A percentile compares a stretch with the other conserved stretches of the same genome.
Evolutionary conservation across 1,140 invertebrate species (phyloP).

Genomic region (Tetramorium parvispinum): DNA sequence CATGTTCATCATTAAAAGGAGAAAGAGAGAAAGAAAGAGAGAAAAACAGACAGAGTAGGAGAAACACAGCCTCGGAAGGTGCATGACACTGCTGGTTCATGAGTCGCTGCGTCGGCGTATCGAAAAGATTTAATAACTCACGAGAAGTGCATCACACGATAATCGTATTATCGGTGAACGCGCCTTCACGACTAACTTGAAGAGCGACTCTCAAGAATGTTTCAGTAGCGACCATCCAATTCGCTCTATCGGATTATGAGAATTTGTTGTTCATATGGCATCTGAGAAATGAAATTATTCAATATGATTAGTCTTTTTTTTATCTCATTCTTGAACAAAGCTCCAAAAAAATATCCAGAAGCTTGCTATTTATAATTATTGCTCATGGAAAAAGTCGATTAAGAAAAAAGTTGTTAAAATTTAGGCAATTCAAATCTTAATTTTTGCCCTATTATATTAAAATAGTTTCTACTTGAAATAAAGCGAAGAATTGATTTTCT

Average conservation of each 20-base stretch:
- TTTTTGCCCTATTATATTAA: neutral
- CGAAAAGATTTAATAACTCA: constrained; percentile 42
- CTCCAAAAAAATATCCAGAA: neutral
- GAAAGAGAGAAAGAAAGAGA: neutral
- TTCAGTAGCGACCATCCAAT: constrained; percentile 9
- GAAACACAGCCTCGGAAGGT: constrained; percentile 60
- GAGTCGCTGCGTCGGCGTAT: constrained; percentile 21
- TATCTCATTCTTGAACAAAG: neutral
- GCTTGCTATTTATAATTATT: neutral
- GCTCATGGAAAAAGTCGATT: neutral
- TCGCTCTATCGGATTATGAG: constrained; percentile 32
- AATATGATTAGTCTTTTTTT: constrained; percentile 12
- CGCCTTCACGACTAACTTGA: neutral
- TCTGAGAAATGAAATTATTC: constrained; percentile 19
- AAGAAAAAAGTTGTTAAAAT: neutral
- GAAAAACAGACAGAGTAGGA: neutral
- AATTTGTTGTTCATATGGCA: constrained; percentile 32
- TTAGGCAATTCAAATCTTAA: neutral
- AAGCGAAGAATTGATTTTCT: neutral
- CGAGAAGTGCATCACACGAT: constrained; percentile 21
- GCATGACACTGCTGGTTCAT: constrained; percentile 62
- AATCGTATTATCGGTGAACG: constrained; percentile 24
- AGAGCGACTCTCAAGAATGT: neutral
- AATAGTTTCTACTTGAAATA: neutral
- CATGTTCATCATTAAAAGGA: constrained; percentile 42